Percentiles rank a stretch among this genome's conserved stretches.
Evolutionary conservation across 2,113 vertebrate species (phyloP).

Genomic region (Lepisosteus oculatus): DNA sequence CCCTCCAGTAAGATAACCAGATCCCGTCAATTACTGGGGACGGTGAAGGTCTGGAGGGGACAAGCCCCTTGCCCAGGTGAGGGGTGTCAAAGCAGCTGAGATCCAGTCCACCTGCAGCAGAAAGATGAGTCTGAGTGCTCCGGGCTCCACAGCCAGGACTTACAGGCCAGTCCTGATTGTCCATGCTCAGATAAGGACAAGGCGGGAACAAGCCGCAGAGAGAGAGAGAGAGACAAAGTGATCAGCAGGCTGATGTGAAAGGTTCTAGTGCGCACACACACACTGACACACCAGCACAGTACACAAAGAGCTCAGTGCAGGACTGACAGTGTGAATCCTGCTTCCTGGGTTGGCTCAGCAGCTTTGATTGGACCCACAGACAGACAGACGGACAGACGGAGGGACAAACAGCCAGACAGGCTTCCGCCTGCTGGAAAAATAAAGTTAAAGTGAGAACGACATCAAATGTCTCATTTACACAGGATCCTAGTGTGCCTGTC

Average conservation of each 20-base stretch:
- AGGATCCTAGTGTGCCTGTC: too few relatives aligned
- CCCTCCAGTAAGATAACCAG: conserved; percentile 66
- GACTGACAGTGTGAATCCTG: conserved; percentile 26
- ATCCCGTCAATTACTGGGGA: conserved; percentile 36
- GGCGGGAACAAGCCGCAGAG: too few relatives aligned
- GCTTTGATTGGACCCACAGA: conserved; percentile 14
- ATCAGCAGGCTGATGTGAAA: too few relatives aligned
- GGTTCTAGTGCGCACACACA: not conserved
- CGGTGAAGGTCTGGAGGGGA: conserved; percentile 1
- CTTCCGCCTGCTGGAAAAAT: too few relatives aligned
- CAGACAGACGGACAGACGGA: conserved; percentile 28
- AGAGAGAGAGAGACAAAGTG: too few relatives aligned
- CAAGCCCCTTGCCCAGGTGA: conserved; percentile 14
- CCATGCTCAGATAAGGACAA: too few relatives aligned
- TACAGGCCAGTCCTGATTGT: too few relatives aligned
- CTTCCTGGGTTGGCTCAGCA: conserved; percentile 30
- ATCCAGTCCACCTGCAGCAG: too few relatives aligned
- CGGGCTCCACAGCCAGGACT: too few relatives aligned
- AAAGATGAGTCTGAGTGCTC: too few relatives aligned
- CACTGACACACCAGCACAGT: not conserved
- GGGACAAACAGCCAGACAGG: conserved; percentile 2
- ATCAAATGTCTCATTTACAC: too few relatives aligned
- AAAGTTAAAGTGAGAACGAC: too few relatives aligned
- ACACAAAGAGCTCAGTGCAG: conserved; percentile 14
- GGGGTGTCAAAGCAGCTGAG: not conserved